Conservation (phyloP, 2,113 vertebrate genomes). For the Elephantulus edwardii region DNA sequence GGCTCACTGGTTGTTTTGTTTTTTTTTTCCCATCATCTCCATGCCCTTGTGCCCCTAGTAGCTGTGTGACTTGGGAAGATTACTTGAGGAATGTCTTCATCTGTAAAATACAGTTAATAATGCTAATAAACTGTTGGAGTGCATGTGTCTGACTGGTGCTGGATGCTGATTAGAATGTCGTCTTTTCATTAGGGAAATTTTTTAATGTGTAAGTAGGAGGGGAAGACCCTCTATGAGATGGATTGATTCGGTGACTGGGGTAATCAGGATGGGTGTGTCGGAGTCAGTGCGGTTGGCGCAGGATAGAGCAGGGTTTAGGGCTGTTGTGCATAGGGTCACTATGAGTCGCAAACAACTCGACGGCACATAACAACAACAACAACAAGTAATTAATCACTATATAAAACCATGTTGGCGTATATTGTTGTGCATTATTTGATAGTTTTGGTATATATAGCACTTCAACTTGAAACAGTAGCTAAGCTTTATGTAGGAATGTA, state of each 20-base stretch:
- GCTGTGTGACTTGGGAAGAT: neutral
- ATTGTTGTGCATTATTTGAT: neutral
- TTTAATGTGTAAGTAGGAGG: too few relatives aligned
- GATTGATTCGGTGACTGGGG: too few relatives aligned
- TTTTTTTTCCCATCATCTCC: too few relatives aligned
- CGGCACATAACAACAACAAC: too few relatives aligned
- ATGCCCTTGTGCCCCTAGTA: neutral
- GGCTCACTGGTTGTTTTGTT: too few relatives aligned
- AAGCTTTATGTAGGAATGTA: neutral
- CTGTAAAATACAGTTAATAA: neutral
- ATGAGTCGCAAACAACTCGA: too few relatives aligned
- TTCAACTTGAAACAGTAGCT: neutral
- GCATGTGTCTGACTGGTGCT: neutral
- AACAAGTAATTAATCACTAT: constrained; percentile 10
- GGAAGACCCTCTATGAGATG: too few relatives aligned
- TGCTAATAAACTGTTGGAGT: neutral
- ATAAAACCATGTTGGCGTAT: neutral
- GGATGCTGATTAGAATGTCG: neutral
- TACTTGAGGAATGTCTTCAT: neutral
- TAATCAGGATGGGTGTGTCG: too few relatives aligned
- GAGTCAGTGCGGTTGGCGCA: too few relatives aligned
- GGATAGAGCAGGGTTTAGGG: too few relatives aligned
- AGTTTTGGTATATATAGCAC: neutral
- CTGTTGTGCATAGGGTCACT: too few relatives aligned
- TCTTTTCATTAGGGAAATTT: neutral